These are phyloP conservation scores for Cheilosia scutellata DNA, from an alignment of 2,888 invertebrate genomes.

Conservation along the genomic window DNA sequence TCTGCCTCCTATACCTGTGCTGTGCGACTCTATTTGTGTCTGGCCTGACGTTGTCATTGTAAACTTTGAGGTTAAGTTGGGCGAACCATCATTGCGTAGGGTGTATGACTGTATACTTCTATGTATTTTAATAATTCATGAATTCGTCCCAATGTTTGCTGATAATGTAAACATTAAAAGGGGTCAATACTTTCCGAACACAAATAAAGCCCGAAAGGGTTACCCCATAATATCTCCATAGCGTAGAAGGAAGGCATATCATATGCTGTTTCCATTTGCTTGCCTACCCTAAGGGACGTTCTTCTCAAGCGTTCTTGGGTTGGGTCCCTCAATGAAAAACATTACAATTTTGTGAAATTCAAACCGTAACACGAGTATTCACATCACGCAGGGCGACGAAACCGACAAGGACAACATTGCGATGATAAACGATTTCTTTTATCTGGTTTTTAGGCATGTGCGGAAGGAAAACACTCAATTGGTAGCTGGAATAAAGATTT, in stretches of 20 bases:
- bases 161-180: conserved; percentile 63
- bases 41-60: conserved; percentile 25
- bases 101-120: conserved; percentile 19
- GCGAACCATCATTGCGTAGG: conserved; percentile 17
- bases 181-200: conserved; percentile 58
- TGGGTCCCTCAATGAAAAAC: not conserved
- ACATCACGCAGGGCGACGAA: conserved; percentile 9
- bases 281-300: not conserved
- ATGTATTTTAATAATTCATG: conserved; percentile 47
- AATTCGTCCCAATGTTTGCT: conserved; percentile 36
- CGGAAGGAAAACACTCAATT: conserved; percentile 27
- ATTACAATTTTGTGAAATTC: conserved; percentile 52
- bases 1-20: not conserved
- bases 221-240: conserved; percentile 1
- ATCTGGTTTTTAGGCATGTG: conserved; percentile 13
- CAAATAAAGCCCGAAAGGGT: conserved; percentile 45
- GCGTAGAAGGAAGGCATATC: not conserved
- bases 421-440: conserved; percentile 37
- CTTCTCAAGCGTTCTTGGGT: conserved; percentile 4
- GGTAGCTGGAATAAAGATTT: conserved; percentile 27
- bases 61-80: conserved; percentile 50
- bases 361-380: conserved; percentile 17
- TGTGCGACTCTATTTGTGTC: not conserved
- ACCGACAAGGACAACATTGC: conserved; percentile 7
- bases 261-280: too few relatives aligned